These are phyloP conservation scores for Helleia helle DNA, from an alignment of 2,888 invertebrate species.

Conservation along the genomic window DNA sequence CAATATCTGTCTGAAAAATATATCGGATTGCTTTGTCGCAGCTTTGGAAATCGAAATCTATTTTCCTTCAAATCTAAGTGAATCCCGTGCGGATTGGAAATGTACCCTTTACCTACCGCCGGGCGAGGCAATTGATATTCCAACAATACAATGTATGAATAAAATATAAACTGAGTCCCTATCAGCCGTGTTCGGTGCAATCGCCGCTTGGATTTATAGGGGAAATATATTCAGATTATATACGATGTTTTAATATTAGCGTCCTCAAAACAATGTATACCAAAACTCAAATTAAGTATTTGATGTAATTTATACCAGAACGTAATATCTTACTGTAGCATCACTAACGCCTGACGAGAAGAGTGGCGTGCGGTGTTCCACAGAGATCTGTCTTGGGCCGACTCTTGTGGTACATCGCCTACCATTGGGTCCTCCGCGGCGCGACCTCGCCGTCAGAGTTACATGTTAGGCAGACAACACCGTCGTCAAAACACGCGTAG, in stretches of 20 bases:
- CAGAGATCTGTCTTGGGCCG: no score
- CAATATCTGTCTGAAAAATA: constrained; percentile 75
- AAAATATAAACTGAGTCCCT: constrained; percentile 72
- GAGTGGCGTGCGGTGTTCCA: no score
- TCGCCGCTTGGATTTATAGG: constrained; percentile 51
- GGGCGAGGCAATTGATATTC: constrained; percentile 74
- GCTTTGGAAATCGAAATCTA: constrained; percentile 74
- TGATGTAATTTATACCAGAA: no score
- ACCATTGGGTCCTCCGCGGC: no score
- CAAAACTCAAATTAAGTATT: no score
- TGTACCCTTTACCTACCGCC: constrained; percentile 74
- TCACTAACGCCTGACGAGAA: no score
- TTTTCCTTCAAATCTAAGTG: constrained; percentile 75
- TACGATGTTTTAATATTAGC: background rate
- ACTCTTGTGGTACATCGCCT: no score
- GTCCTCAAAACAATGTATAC: no score
- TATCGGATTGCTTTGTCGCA: constrained; percentile 75
- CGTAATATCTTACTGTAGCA: no score
- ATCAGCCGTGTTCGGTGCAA: constrained; percentile 59
- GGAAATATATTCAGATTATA: constrained; percentile 39
- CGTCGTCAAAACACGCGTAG: no score
- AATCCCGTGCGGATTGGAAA: constrained; percentile 74
- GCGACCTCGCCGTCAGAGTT: no score
- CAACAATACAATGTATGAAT: constrained; percentile 75
- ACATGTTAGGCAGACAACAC: no score